These are phyloP conservation scores for Micromys minutus DNA, from an alignment of 2,113 vertebrate genomes.

Conservation along the genomic window DNA sequence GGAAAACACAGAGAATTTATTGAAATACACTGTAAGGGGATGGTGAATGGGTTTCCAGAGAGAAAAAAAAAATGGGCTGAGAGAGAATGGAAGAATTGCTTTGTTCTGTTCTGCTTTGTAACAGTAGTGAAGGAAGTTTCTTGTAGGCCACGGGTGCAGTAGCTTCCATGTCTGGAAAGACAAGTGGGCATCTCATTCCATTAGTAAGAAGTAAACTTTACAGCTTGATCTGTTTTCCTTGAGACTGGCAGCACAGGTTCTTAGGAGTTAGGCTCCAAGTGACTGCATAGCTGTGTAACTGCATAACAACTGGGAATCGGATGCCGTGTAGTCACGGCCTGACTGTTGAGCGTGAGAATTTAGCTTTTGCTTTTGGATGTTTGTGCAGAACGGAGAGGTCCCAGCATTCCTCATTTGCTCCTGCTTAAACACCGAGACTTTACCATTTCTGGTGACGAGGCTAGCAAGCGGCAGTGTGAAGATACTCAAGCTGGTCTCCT, in stretches of 20 bases:
- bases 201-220: neutral
- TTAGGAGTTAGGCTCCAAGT: neutral
- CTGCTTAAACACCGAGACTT: neutral
- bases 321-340: neutral
- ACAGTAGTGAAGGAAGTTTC: neutral
- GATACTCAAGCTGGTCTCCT: neutral
- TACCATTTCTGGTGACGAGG: neutral
- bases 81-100: neutral
- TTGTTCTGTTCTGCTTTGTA: neutral
- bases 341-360: neutral
- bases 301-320: neutral
- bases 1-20: neutral
- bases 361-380: neutral
- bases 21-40: neutral
- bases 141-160: no score
- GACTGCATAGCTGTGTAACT: no score
- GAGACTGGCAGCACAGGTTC: neutral
- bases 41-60: neutral
- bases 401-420: neutral
- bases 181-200: neutral
- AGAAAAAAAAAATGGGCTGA: neutral
- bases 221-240: neutral
- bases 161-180: neutral
- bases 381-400: neutral
- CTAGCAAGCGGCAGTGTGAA: neutral